Percentiles rank a stretch among this genome's conserved stretches.
phyloP scores from a whole-genome alignment of 2,797 vertebrate species.

The Nannoperca obscura region DNA sequence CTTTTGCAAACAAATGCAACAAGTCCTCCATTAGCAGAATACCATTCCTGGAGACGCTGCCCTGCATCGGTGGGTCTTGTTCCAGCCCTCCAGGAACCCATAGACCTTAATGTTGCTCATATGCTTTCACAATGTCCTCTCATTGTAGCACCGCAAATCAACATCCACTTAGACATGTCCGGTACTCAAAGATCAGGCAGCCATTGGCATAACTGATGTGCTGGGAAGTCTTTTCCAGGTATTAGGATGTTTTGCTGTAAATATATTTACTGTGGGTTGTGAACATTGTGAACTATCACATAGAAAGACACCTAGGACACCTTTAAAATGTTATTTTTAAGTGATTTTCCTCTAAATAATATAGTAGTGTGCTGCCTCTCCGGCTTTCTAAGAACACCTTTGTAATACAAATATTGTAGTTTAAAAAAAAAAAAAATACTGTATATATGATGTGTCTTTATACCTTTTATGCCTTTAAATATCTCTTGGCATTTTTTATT shows the following conservation, averaged over 20 bases:
- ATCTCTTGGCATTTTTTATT: background rate
- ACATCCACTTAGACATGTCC: constrained; percentile 8
- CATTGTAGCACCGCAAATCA: constrained; percentile 11
- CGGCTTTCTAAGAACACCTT: background rate
- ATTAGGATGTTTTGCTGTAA: background rate
- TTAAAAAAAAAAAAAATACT: background rate
- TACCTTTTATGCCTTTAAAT: background rate
- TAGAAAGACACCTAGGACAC: background rate
- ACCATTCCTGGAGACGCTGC: background rate
- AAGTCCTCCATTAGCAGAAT: constrained; percentile 7
- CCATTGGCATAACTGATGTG: background rate
- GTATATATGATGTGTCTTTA: background rate
- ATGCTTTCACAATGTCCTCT: background rate
- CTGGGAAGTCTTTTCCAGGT: background rate
- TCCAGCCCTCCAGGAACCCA: constrained; percentile 11
- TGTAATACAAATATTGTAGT: background rate
- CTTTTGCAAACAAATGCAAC: constrained; percentile 7
- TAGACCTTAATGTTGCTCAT: background rate
- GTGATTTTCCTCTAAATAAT: background rate
- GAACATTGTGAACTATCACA: background rate
- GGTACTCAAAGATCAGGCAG: background rate
- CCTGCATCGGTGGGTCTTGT: background rate
- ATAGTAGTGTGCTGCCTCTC: background rate
- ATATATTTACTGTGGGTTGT: constrained; percentile 4
- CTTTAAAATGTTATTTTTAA: background rate